Conservation (phyloP, 2,113 vertebrate species). For the Antigone vipio region DNA sequence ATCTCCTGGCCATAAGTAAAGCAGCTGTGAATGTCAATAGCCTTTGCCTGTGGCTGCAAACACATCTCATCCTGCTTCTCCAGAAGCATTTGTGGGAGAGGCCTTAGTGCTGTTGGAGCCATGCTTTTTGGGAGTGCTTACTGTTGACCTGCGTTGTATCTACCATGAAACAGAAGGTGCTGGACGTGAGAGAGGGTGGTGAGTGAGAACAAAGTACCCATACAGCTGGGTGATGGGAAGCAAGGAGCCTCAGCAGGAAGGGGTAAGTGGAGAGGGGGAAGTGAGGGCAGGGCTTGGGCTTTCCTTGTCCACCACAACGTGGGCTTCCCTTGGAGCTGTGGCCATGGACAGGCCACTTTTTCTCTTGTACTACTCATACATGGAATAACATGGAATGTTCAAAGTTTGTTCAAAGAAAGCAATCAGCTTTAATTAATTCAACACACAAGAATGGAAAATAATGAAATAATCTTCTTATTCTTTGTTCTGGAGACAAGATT, state of each 20-base stretch:
- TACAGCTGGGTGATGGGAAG: neutral
- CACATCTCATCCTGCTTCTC: neutral
- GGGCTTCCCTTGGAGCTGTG: neutral
- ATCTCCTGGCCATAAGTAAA: rapidly evolving
- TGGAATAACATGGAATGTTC: neutral
- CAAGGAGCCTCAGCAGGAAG: neutral
- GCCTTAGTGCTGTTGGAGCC: neutral
- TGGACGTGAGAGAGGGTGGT: neutral
- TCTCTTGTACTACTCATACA: neutral
- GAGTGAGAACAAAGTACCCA: neutral
- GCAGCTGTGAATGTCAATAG: neutral
- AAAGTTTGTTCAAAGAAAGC: neutral
- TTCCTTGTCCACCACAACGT: rapidly evolving
- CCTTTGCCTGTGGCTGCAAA: neutral
- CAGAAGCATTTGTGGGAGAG: neutral
- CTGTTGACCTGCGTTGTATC: rapidly evolving
- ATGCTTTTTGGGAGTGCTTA: neutral
- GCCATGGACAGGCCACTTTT: neutral
- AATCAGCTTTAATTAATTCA: neutral
- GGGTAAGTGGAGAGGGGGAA: neutral
- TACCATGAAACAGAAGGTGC: neutral
- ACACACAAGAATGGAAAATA: neutral
- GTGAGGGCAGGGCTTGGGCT: neutral
- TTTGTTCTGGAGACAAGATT: neutral
- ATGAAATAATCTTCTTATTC: neutral